These are phyloP conservation scores for Electrophaes corylata DNA, from an alignment of 2,888 invertebrate species.

Conservation along the genomic window DNA sequence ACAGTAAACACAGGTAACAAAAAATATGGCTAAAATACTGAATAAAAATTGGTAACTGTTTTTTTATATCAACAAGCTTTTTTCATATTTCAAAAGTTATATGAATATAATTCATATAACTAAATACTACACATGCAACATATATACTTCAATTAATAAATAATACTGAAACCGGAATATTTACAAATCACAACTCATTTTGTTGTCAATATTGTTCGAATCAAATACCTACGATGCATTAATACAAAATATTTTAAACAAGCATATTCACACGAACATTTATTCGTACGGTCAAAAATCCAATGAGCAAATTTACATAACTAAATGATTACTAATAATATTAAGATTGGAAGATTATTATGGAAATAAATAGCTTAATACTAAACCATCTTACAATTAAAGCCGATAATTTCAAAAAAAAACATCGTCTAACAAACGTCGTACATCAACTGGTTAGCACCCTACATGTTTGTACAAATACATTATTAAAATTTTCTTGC, in stretches of 20 bases:
- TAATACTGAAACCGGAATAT: constrained; percentile 22
- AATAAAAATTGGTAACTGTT: background rate
- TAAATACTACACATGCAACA: background rate
- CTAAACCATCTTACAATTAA: too few species aligned
- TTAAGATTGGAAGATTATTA: constrained; percentile 12
- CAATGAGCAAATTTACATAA: background rate
- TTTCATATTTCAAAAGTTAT: too few species aligned
- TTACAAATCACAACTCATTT: background rate
- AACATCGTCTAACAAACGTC: too few species aligned
- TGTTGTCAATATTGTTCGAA: background rate
- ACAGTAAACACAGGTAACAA: background rate
- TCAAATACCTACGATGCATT: too few species aligned
- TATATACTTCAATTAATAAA: background rate
- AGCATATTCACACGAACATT: background rate
- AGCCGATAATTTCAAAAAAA: too few species aligned
- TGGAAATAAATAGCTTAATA: constrained; percentile 7
- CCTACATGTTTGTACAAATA: too few species aligned
- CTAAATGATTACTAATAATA: background rate
- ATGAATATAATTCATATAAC: too few species aligned
- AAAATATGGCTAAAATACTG: background rate
- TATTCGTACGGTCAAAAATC: background rate
- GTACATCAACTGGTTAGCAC: too few species aligned
- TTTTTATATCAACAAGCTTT: too few species aligned
- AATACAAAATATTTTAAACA: background rate
- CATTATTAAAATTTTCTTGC: too few species aligned